Evolutionary conservation across 2,888 invertebrate genomes (phyloP), one percentile per base, ranked within the genome.

Genomic region (Eulithis testata): DNA sequence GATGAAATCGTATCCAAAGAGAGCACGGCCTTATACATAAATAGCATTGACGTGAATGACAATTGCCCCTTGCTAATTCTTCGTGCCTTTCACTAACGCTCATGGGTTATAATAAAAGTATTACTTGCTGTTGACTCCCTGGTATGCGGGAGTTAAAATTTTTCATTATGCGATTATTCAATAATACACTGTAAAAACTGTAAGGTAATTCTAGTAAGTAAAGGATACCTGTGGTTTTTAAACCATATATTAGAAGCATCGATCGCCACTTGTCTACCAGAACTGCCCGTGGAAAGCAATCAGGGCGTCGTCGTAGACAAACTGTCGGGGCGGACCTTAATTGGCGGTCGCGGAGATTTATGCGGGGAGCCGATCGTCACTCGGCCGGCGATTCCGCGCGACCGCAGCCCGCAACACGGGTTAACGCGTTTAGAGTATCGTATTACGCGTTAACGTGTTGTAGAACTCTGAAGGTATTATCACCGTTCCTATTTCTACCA

Each of bases 281-380:
- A 21, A 51, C 27, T 44, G 59, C 47, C 60, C 65, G 70, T 72
- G 70, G 90, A 90, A 91, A 94, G 93, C 94, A 94, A 94, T 93
- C 93, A 93, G 89, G 90, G 88, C 87, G 87, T 85, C 87, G 85
- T 86, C 86, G 90, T 89, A 91, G 91, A 92, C 92, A 92, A 92
- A 92, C 90, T 92, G 92, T 91, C 91, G 91, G 87, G 88, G 88
- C 79, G 86, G 84, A 77, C 89, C 91, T 89, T 93, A 93, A 93
- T 93, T 93, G 93, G 93, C 90, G 92, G 93, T 91, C 89, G 86
- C 79, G 70, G 87, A 92, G 93, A 93, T 93, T 93, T 93, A 93
- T 93, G 90, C 90, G 89, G 87, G 81, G 86, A 82, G 85, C 85
- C 85, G 86, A 82, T 86, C 90, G 87, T 89, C 89, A 88, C 85